Base-by-base conservation (phyloP, 2,113 vertebrate species). In the Cichladusa arquata region DNA sequence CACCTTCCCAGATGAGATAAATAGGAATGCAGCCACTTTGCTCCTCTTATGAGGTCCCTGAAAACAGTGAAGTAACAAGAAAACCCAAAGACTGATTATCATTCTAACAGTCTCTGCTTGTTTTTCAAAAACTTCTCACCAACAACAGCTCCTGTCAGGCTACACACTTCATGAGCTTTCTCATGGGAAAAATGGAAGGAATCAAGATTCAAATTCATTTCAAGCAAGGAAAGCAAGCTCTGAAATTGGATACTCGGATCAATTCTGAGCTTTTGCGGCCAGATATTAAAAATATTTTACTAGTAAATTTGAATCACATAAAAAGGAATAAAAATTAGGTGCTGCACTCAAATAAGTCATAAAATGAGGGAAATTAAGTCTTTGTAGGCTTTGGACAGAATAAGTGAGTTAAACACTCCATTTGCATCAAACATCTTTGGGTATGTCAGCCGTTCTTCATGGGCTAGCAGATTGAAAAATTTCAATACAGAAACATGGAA, bases 121-220 rank as follows among this genome's bases (percentile, higher is more conserved):
- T 70, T 91, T 93, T 91, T 66, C 23, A 92, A 88, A 88, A 92
- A 38, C 42, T 85, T 77, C 47, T 84, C 5, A 5, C 60, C 54
- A 89, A 29, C 50, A 72, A 20, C 5, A 6, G 31, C 47, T 73
- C 20, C 51, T 92, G 51, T 81, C 69, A 95, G 53, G 34, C 60
- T 89, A 45, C 12, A 71, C 28, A 50, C 34, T 92, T 92, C 34
- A 53, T 53, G 60, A 62, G 56, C 60, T 84, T 91, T 89, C 86
- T 88, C 56, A 34, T 81, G 90, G 92, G 78, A 93, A 74, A 92
- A 81, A 56, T 77, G 29, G 47, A 91, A 77, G 9, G 50, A 66
- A 58, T 80, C 33, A 57, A 82, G 83, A 83, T 86, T 91, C 22
- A 93, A 91, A 91, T 92, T 58, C 56, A 40, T 83, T 93, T 83